Percentiles rank a stretch among this genome's conserved stretches.
Conservation (phyloP, 2,888 invertebrate genomes). For the Masnerella sp. region DNA sequence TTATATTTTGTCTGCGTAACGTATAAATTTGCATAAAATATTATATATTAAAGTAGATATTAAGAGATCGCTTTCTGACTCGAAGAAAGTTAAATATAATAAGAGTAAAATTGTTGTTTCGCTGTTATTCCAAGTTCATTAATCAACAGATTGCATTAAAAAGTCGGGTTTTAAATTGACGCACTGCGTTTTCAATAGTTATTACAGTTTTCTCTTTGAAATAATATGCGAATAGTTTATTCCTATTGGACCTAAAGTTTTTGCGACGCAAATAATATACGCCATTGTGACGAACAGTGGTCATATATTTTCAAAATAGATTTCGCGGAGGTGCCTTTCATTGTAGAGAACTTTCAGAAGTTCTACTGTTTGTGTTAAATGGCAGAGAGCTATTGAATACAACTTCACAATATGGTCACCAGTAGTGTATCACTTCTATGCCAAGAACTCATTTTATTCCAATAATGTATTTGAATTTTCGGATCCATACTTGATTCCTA, state of each 20-base stretch:
- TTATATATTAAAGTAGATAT: conserved; percentile 19
- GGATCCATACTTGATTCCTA: conserved; percentile 42
- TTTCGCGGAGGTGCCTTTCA: conserved; percentile 69
- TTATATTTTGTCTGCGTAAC: conserved; percentile 18
- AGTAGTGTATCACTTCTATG: conserved; percentile 69
- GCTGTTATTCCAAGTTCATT: conserved; percentile 46
- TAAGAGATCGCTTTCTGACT: conserved; percentile 43
- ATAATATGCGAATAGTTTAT: conserved; percentile 52
- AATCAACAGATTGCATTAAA: conserved; percentile 32
- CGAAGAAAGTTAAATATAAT: conserved; percentile 48
- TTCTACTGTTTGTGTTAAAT: conserved; percentile 72
- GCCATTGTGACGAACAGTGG: conserved; percentile 75
- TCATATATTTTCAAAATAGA: conserved; percentile 76
- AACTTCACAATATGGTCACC: conserved; percentile 72
- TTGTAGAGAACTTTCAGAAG: conserved; percentile 73
- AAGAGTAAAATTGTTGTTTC: conserved; percentile 47
- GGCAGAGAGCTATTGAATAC: conserved; percentile 72
- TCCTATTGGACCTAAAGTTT: conserved; percentile 55
- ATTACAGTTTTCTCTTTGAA: conserved; percentile 52
- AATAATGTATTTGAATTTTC: conserved; percentile 41
- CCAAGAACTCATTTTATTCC: conserved; percentile 55
- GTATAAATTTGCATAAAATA: conserved; percentile 26
- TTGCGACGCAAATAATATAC: conserved; percentile 63
- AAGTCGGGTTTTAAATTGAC: conserved; percentile 45
- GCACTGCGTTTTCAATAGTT: conserved; percentile 45